Evolutionary conservation across 2,888 invertebrate genomes (phyloP).

Genomic region (Clostera curtula): DNA sequence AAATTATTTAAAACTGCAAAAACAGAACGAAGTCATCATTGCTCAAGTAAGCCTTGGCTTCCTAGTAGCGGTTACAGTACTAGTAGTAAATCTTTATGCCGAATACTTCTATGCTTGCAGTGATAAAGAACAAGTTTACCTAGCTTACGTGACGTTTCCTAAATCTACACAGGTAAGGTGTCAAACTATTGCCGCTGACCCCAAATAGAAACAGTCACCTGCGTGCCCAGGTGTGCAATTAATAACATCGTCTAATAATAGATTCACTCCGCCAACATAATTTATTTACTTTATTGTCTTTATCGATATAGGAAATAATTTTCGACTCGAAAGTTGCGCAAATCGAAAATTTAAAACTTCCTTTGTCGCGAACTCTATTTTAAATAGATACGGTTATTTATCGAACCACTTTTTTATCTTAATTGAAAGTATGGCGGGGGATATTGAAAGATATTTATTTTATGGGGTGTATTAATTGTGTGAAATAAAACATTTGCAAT

Average conservation of each 20-base stretch:
- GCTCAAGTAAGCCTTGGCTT: no score
- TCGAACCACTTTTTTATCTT: constrained; percentile 44
- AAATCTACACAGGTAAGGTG: constrained; percentile 40
- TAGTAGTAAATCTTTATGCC: no score
- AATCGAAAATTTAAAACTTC: constrained; percentile 39
- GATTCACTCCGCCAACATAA: constrained; percentile 35
- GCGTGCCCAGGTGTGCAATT: constrained; percentile 70
- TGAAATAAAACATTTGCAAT: constrained; percentile 48
- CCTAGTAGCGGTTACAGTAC: no score
- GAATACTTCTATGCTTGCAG: no score
- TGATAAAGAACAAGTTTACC: no score
- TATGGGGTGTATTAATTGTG: constrained; percentile 44
- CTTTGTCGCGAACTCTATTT: constrained; percentile 35
- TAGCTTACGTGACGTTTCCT: constrained; percentile 46
- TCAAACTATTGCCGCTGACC: constrained; percentile 60
- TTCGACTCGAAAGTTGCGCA: constrained; percentile 29
- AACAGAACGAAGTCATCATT: no score
- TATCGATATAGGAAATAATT: constrained; percentile 28
- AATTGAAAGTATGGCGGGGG: constrained; percentile 42
- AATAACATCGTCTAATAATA: constrained; percentile 61
- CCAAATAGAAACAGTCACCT: constrained; percentile 63
- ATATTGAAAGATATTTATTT: constrained; percentile 31
- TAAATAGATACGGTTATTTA: constrained; percentile 30
- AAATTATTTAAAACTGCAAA: no score
- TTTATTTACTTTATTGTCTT: constrained; percentile 57